A percentile compares a stretch with the other conserved stretches of the same genome.
phyloP scores from a whole-genome alignment of 1,140 invertebrate genomes.

The Acromyrmex echinatior region DNA sequence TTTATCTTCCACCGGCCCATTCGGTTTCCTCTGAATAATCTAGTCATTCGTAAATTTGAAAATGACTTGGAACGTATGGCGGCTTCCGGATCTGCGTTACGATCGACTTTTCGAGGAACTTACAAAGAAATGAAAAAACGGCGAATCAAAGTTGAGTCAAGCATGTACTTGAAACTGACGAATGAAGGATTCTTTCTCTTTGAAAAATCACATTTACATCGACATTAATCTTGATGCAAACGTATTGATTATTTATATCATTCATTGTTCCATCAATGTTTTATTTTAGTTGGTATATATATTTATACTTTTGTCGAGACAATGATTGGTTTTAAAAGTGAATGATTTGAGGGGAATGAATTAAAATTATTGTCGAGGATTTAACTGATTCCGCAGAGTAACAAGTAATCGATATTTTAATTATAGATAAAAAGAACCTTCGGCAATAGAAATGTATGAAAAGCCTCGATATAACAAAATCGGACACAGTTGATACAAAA shows the following conservation, averaged over 20 bases:
- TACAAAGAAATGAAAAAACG: not conserved
- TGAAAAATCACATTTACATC: not conserved
- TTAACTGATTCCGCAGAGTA: not conserved
- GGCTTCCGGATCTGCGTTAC: conserved; percentile 55
- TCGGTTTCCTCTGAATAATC: conserved; percentile 65
- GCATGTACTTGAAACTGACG: not conserved
- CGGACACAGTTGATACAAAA: not conserved
- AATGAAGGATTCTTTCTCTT: not conserved
- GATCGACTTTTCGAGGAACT: conserved; percentile 1
- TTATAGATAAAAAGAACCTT: conserved; percentile 16
- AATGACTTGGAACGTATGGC: conserved; percentile 46
- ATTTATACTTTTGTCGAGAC: not conserved
- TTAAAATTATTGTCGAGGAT: not conserved
- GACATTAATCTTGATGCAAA: not conserved
- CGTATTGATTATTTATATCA: not conserved
- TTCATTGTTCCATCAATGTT: not conserved
- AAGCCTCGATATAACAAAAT: conserved; percentile 2
- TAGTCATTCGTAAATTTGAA: conserved; percentile 72
- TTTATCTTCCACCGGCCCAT: not conserved
- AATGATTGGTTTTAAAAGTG: not conserved
- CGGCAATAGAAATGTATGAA: not conserved
- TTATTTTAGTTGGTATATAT: not conserved
- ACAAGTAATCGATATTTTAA: conserved; percentile 9
- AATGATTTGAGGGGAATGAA: not conserved
- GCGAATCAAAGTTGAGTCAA: not conserved